Base-by-base conservation (phyloP, 2,888 invertebrate genomes). In the Peribatodes rhomboidaria region DNA sequence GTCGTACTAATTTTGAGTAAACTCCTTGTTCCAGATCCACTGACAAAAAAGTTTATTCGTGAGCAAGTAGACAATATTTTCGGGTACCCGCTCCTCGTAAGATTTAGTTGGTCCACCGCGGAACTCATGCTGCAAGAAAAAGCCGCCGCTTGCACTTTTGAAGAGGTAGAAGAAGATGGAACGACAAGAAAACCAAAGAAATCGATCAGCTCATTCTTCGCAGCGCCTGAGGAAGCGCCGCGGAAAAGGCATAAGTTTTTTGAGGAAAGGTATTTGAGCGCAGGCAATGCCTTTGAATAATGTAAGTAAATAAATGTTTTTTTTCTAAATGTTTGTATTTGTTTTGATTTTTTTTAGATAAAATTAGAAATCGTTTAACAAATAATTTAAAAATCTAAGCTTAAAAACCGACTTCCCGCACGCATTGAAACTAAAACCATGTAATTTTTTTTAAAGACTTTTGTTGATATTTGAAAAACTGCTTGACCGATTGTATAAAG, bases 21-120 rank as follows among this genome's bases (percentile, higher is more conserved):
- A n/a, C n/a, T n/a, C n/a, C 27, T 57, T 58, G 70, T 92, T 89
- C 74, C 92, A 96, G 99, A 99, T 95, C 98, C 99, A 0, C 94
- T 95, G 0, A 99, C 99, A 0, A 99, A 99, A 87, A 96, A 96
- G 71, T 99, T 99, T 90, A 94, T 99, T 37, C 86, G 94, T 0
- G 94, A 96, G 10, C 95, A 96, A 81, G 94, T 98, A 63, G 98
- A 99, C 89, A 94, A 95, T 22, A 95, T 99, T 0, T 99, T 99
- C 92, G 99, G 99, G 0, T 99, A 97, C 87, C 98, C 99, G 0
- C 95, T 96, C 57, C 92, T 99, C 16, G 99, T 99, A 0, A 94
- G 99, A 67, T 99, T 99, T 86, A 98, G 99, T 85, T 99, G 99
- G 99, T 98, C 99, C 0, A 99, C 99, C 0, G 97, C 99, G 0